Evolutionary conservation across 1,140 invertebrate species (phyloP).

Genomic region (Eumeta japonica): DNA sequence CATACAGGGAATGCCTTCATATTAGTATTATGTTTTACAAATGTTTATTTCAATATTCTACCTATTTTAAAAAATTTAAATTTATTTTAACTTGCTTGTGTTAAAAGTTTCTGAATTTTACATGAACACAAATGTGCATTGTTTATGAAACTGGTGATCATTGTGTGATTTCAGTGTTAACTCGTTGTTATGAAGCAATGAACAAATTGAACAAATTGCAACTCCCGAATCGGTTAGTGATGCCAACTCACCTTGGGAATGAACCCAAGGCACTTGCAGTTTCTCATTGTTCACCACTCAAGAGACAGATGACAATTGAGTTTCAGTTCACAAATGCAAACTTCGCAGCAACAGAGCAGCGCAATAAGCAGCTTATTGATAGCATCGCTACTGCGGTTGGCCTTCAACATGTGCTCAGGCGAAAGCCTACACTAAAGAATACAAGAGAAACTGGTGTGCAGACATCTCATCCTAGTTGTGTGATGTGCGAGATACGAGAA

Average conservation of each 20-base stretch:
- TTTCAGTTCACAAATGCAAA: slow-evolving; percentile 34
- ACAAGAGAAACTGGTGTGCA: slow-evolving; percentile 37
- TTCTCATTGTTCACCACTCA: slow-evolving; percentile 44
- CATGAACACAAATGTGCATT: no score
- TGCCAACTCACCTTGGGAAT: slow-evolving; percentile 14
- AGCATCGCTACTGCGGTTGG: slow-evolving; percentile 28
- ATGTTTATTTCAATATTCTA: slow-evolving; percentile 8
- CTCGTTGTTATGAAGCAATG: slow-evolving; percentile 35
- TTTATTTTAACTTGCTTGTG: slow-evolving; percentile 19
- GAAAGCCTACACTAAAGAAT: slow-evolving; percentile 24
- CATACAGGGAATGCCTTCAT: no score
- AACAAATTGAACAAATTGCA: slow-evolving; percentile 24
- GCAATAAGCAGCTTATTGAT: slow-evolving; percentile 38
- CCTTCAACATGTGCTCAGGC: slow-evolving; percentile 26
- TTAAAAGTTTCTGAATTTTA: background rate
- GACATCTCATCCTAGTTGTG: slow-evolving; percentile 35
- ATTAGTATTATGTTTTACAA: background rate
- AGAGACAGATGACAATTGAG: slow-evolving; percentile 31
- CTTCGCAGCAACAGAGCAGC: slow-evolving; percentile 13
- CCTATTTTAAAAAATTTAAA: background rate
- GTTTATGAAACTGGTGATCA: no score
- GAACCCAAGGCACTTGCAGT: slow-evolving; percentile 25
- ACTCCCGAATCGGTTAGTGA: slow-evolving; percentile 33
- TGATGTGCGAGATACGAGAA: slow-evolving; percentile 39
- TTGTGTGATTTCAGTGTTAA: slow-evolving; percentile 36